Conservation (phyloP, 2,888 invertebrate species). For the Drosophila mulleri region DNA sequence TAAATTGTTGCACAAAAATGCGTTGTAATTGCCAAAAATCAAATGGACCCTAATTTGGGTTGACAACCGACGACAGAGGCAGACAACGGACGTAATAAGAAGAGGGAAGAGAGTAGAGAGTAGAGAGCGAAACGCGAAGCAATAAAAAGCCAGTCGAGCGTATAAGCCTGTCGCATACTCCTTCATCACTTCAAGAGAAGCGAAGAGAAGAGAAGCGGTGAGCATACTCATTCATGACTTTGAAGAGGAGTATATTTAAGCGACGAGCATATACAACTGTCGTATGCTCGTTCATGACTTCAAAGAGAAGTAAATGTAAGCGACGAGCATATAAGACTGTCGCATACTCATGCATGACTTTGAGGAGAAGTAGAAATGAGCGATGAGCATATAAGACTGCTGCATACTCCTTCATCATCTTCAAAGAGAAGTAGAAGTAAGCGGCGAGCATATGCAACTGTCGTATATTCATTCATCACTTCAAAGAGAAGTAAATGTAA, state of each 20-base stretch:
- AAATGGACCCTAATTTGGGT: slow-evolving; percentile 71
- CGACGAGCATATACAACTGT: too few relatives aligned
- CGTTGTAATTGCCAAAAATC: slow-evolving; percentile 77
- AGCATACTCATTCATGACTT: too few relatives aligned
- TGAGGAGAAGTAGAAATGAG: not conserved
- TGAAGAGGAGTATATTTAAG: too few relatives aligned
- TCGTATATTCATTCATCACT: not conserved
- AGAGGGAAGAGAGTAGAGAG: not conserved
- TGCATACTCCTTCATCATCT: not conserved
- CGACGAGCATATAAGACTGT: not conserved
- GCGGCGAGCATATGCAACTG: too few relatives aligned
- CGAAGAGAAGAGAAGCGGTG: too few relatives aligned
- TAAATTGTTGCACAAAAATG: slow-evolving; percentile 77
- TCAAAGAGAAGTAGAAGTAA: not conserved
- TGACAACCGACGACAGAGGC: slow-evolving; percentile 62
- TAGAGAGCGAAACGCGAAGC: not conserved
- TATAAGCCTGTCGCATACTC: not conserved
- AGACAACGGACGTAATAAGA: slow-evolving; percentile 10
- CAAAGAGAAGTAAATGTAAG: too few relatives aligned
- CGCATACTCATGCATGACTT: not conserved
- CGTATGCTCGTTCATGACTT: too few relatives aligned
- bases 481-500: too few relatives aligned
- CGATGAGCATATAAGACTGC: not conserved
- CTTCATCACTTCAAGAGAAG: too few relatives aligned
- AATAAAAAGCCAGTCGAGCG: not conserved